Percentiles rank a stretch among this genome's conserved stretches.
Conservation (phyloP, 2,888 invertebrate species). For the Mythimna albipuncta region DNA sequence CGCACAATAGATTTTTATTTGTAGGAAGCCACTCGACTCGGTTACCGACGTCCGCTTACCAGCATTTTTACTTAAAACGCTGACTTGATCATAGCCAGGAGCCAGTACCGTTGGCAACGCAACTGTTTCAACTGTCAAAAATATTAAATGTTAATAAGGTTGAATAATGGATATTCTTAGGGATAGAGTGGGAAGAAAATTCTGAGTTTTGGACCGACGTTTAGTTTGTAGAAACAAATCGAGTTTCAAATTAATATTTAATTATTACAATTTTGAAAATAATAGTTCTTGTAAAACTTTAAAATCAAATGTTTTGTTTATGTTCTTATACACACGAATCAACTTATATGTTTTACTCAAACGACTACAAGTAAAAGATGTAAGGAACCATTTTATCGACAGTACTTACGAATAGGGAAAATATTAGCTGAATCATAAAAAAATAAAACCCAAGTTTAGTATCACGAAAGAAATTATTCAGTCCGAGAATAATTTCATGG, state of each 20-base stretch:
- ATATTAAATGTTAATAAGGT: slow-evolving; percentile 38
- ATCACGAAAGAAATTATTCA: slow-evolving; percentile 33
- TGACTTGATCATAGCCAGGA: slow-evolving; percentile 67
- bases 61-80: slow-evolving; percentile 74
- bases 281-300: no score
- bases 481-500: slow-evolving; percentile 18
- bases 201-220: slow-evolving; percentile 1
- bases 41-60: slow-evolving; percentile 79
- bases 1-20: slow-evolving; percentile 86
- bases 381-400: neutral
- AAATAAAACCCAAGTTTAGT: neutral
- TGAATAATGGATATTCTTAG: slow-evolving; percentile 44
- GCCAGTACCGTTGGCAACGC: slow-evolving; percentile 50
- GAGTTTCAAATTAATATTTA: no score
- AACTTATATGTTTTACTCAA: no score
- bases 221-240: neutral
- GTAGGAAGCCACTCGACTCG: slow-evolving; percentile 79
- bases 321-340: no score
- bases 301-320: no score
- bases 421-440: neutral
- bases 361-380: no score
- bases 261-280: no score
- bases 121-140: slow-evolving; percentile 46
- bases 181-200: neutral
- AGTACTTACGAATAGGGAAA: slow-evolving; percentile 16